Percentiles rank a stretch among this genome's conserved stretches.
Conservation (phyloP, 2,888 invertebrate species). For the Athalia cordata region DNA sequence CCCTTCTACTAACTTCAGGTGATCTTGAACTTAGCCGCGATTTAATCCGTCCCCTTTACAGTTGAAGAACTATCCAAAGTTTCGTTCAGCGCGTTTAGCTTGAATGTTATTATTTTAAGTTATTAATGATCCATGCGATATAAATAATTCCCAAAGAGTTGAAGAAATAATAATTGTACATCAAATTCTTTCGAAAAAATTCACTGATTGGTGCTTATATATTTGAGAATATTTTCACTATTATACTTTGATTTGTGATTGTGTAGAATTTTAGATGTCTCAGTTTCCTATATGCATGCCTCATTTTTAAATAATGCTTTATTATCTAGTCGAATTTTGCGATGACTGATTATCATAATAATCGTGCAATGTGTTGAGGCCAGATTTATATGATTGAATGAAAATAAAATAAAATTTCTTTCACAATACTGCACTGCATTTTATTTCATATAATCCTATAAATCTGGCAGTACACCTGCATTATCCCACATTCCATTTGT, state of each 20-base stretch:
- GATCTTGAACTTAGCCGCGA: too few species aligned
- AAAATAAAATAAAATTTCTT: not conserved
- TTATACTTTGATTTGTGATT: not conserved
- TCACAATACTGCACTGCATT: constrained; percentile 7
- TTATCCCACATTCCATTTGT: constrained; percentile 41
- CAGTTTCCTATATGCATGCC: not conserved
- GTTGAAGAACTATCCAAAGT: too few species aligned
- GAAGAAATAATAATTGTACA: too few species aligned
- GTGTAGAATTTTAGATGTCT: not conserved
- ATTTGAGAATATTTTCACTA: not conserved
- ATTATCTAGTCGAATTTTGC: constrained; percentile 51
- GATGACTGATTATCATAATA: not conserved
- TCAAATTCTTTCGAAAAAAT: too few species aligned
- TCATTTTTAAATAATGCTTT: not conserved
- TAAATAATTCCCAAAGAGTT: not conserved
- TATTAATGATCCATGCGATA: too few species aligned
- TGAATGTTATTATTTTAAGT: too few species aligned
- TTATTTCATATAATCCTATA: constrained; percentile 66
- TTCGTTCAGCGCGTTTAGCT: too few species aligned
- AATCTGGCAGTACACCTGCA: constrained; percentile 63
- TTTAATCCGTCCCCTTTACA: too few species aligned
- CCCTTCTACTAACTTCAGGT: too few species aligned
- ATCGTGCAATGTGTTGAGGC: constrained; percentile 62
- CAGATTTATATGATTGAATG: constrained; percentile 69
- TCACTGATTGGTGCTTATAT: too few species aligned